phyloP scores from a whole-genome alignment of 2,797 vertebrate species.

The Echiichthys vipera region DNA sequence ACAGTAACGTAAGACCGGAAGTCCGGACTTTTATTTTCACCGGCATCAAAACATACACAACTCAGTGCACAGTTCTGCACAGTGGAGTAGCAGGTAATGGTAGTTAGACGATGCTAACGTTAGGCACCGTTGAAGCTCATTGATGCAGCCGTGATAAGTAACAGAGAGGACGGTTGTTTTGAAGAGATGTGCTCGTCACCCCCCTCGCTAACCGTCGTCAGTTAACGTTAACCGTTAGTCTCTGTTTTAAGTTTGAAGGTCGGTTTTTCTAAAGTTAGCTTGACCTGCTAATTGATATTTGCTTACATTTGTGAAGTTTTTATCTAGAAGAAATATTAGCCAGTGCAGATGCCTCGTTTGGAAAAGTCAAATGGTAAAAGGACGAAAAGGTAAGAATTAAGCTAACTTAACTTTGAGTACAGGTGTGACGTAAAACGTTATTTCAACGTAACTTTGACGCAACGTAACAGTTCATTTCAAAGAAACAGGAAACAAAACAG shows the following conservation, averaged over 20 bases:
- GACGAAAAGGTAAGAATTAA: conserved; percentile 69
- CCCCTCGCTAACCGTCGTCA: background rate
- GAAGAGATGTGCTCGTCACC: background rate
- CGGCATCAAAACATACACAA: conserved; percentile 10
- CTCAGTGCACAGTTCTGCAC: fast-evolving
- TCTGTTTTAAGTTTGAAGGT: background rate
- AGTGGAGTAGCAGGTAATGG: fast-evolving
- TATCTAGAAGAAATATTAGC: too few species aligned
- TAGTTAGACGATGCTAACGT: fast-evolving
- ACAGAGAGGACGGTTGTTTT: too few species aligned
- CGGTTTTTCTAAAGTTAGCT: background rate
- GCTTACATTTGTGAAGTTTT: background rate
- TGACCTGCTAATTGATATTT: background rate
- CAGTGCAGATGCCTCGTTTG: conserved; percentile 73
- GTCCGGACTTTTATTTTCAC: conserved; percentile 21
- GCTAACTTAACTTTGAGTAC: too few species aligned
- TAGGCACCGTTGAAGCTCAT: background rate
- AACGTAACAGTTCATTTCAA: too few species aligned
- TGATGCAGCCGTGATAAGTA: background rate
- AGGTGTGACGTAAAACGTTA: too few species aligned
- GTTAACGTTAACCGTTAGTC: background rate
- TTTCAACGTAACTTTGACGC: too few species aligned
- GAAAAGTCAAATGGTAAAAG: conserved; percentile 52
- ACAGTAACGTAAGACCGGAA: conserved; percentile 29
- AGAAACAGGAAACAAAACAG: too few species aligned